These are phyloP conservation scores for Siniperca scherzeri DNA, from an alignment of 2,797 vertebrate species.

Conservation along the genomic window DNA sequence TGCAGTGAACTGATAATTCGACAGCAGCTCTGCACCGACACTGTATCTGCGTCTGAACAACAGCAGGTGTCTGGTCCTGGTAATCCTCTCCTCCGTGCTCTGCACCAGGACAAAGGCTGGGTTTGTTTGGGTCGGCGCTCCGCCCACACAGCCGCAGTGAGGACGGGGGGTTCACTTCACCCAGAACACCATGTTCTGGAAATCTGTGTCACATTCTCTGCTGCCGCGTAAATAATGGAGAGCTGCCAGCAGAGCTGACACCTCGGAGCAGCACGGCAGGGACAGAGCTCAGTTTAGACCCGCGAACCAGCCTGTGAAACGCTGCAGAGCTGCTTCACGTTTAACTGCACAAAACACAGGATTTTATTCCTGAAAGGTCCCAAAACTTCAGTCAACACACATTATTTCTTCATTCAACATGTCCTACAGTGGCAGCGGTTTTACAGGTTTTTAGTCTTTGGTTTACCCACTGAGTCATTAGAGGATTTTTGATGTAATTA, in stretches of 20 bases:
- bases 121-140: conserved; percentile 46
- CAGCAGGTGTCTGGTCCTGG: conserved; percentile 50
- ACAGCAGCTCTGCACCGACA: neutral
- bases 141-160: conserved; percentile 41
- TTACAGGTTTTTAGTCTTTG: no score
- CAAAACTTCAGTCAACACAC: no score
- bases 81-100: conserved; percentile 35
- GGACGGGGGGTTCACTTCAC: conserved; percentile 36
- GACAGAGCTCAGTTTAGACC: neutral
- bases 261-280: conserved; percentile 23
- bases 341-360: no score
- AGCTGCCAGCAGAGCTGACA: conserved; percentile 55
- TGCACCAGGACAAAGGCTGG: conserved; percentile 61
- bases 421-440: no score
- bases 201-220: conserved; percentile 76
- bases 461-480: no score
- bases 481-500: no score
- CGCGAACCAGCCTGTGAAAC: neutral
- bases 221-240: conserved; percentile 72
- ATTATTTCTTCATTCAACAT: no score
- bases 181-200: conserved; percentile 73
- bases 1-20: neutral
- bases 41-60: conserved; percentile 3
- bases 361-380: no score
- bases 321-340: neutral